phyloP scores from a whole-genome alignment of 2,113 vertebrate genomes.

The Steatornis caripensis region DNA sequence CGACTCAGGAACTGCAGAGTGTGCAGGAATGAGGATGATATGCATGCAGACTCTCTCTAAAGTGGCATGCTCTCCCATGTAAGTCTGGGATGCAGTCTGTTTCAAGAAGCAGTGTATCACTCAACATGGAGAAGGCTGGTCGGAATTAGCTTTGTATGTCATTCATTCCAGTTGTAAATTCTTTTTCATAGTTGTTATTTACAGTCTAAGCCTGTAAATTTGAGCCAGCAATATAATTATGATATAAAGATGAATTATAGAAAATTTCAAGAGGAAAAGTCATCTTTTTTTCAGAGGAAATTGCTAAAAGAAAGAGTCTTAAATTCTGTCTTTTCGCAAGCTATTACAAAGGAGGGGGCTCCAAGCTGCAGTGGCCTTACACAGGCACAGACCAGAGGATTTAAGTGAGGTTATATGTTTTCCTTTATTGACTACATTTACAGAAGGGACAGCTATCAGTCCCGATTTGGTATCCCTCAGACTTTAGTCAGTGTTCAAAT shows the following conservation, averaged over 20 bases:
- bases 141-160: constrained; percentile 13
- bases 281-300: background rate
- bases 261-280: constrained; percentile 28
- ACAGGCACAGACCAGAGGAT: background rate
- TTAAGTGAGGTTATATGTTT: background rate
- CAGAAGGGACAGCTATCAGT: background rate
- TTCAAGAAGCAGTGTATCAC: background rate
- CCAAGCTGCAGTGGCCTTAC: background rate
- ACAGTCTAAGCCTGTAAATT: constrained; percentile 40
- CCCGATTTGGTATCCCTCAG: background rate
- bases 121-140: background rate
- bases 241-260: constrained; percentile 53
- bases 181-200: constrained; percentile 47
- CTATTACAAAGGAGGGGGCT: background rate
- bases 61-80: background rate
- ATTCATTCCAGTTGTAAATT: constrained; percentile 32
- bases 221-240: constrained; percentile 56
- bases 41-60: background rate
- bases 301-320: background rate
- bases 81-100: background rate
- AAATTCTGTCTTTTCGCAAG: background rate
- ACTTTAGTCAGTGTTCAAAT: background rate
- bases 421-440: background rate
- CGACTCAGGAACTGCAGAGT: background rate
- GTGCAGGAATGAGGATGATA: background rate